Evolutionary conservation across 2,113 vertebrate genomes (phyloP).

Genomic region (Astatotilapia flaviijosephi): DNA sequence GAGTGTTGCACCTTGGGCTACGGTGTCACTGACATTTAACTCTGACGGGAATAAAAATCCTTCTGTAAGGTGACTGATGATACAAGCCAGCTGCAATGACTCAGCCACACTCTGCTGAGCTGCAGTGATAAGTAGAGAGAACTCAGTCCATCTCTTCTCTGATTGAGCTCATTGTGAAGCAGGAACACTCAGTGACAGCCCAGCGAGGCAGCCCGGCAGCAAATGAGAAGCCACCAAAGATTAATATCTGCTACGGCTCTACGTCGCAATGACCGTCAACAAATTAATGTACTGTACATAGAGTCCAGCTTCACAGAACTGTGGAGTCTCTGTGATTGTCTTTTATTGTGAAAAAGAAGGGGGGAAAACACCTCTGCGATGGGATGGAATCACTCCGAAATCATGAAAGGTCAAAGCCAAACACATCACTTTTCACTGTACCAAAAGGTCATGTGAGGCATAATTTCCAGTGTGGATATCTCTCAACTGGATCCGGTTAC

Average conservation of each 20-base stretch:
- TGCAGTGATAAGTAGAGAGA: neutral
- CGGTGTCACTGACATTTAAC: slow-evolving; percentile 45
- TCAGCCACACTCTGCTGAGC: neutral
- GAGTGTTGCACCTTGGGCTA: slow-evolving; percentile 15
- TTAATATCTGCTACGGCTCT: neutral
- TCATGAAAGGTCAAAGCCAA: slow-evolving; percentile 1
- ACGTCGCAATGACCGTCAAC: neutral
- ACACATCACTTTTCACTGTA: neutral
- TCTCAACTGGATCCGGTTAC: neutral
- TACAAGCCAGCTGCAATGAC: neutral
- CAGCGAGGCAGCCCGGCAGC: neutral
- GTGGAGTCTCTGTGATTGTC: neutral
- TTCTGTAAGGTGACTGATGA: neutral
- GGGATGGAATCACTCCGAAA: neutral
- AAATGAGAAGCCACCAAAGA: neutral
- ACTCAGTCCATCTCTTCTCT: neutral
- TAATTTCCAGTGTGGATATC: neutral
- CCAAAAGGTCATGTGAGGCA: neutral
- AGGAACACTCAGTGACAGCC: neutral
- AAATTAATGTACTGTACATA: neutral
- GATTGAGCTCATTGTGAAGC: slow-evolving; percentile 3
- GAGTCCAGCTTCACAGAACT: neutral
- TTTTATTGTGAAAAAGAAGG: neutral
- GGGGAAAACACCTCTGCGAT: neutral
- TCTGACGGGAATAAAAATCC: neutral